phyloP scores from a whole-genome alignment of 2,797 vertebrate species.

The Monodelphis domestica region DNA sequence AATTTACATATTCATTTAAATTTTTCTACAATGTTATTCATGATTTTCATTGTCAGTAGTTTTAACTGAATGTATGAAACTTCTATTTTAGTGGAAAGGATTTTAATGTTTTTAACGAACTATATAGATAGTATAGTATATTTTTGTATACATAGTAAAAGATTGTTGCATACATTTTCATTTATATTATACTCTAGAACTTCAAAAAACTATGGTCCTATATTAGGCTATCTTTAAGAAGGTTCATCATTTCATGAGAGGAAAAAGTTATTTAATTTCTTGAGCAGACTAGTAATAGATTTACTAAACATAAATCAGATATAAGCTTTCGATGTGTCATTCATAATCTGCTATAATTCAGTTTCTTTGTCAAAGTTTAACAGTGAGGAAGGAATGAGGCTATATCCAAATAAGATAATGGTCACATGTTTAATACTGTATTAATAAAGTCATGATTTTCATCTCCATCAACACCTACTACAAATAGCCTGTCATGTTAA shows the following conservation, averaged over 20 bases:
- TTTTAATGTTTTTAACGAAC: not conserved
- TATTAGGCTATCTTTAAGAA: not conserved
- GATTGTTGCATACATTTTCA: not conserved
- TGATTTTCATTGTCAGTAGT: not conserved
- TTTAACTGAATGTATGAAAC: not conserved
- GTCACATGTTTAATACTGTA: not conserved
- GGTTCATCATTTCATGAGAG: not conserved
- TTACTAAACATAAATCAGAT: not conserved
- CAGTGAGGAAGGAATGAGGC: not conserved
- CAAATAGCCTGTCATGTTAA: not conserved
- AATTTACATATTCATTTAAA: not conserved
- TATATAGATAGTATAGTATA: not conserved
- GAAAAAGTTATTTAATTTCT: not conserved
- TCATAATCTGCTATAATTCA: not conserved
- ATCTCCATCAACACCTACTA: not conserved
- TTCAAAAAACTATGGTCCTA: not conserved
- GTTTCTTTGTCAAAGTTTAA: not conserved
- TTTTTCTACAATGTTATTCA: not conserved
- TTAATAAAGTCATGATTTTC: not conserved
- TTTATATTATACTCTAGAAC: not conserved
- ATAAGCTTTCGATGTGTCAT: not conserved
- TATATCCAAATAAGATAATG: not conserved
- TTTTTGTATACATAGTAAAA: not conserved
- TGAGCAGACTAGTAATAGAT: not conserved
- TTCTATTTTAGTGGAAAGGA: not conserved